Conservation (phyloP, 2,888 invertebrate species). For the Philereme vetulata region DNA sequence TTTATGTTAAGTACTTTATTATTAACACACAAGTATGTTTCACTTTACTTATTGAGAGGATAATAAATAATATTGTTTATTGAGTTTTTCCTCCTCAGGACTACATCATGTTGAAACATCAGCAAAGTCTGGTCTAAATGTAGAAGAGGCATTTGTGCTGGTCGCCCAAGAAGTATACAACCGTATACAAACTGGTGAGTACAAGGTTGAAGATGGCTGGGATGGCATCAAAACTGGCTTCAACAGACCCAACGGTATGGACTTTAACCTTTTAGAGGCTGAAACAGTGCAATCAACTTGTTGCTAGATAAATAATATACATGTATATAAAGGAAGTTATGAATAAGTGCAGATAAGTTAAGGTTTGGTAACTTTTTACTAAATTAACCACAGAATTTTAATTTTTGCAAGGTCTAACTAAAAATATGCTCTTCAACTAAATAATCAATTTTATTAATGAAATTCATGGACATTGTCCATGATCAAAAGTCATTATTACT, state of each 20-base stretch:
- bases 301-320: slow-evolving; percentile 82
- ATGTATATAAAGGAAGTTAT: slow-evolving; percentile 14
- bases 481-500: neutral
- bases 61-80: neutral
- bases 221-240: slow-evolving; percentile 98
- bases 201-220: slow-evolving; percentile 97
- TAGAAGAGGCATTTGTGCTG: slow-evolving; percentile 95
- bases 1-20: no score
- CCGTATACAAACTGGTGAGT: slow-evolving; percentile 95
- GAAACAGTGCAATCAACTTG: slow-evolving; percentile 95
- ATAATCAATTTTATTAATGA: neutral
- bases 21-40: no score
- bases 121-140: slow-evolving; percentile 95
- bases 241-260: slow-evolving; percentile 90
- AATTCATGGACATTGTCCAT: no score
- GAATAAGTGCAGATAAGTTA: slow-evolving; percentile 12
- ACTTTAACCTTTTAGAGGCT: slow-evolving; percentile 94
- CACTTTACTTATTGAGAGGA: neutral
- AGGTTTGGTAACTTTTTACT: slow-evolving; percentile 11
- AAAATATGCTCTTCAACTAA: neutral
- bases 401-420: neutral
- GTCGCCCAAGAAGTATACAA: slow-evolving; percentile 96
- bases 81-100: slow-evolving; percentile 52
- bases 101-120: slow-evolving; percentile 98
- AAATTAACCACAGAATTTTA: slow-evolving; percentile 7